Percentiles rank a stretch among this genome's conserved stretches.
Evolutionary conservation across 2,113 vertebrate species (phyloP).

Genomic region (Tinamus guttatus): DNA sequence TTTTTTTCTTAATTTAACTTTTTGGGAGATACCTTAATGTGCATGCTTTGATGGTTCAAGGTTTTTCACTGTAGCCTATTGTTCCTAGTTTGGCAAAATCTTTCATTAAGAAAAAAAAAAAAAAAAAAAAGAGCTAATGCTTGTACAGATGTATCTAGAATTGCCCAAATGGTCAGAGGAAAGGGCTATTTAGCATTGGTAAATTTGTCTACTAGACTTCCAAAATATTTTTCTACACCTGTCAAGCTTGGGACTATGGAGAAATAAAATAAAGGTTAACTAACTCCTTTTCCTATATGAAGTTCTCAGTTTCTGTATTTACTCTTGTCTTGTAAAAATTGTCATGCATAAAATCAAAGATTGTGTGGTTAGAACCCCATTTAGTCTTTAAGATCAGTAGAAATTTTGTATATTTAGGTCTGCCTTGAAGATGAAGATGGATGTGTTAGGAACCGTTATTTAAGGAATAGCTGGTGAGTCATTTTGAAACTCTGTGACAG

Average conservation of each 20-base stretch:
- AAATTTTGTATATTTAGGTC: neutral
- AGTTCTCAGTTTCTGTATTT: constrained; percentile 41
- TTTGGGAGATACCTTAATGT: constrained; percentile 13
- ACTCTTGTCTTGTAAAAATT: neutral
- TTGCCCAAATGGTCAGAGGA: constrained; percentile 42
- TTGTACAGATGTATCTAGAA: constrained; percentile 59
- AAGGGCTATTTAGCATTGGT: constrained; percentile 58
- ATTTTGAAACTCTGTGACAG: neutral
- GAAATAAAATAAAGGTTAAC: constrained; percentile 74
- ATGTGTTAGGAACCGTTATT: no score
- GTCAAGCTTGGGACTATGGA: constrained; percentile 63
- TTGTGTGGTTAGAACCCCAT: neutral
- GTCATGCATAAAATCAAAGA: neutral
- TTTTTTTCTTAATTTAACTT: neutral
- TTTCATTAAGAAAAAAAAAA: neutral
- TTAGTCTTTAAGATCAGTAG: neutral
- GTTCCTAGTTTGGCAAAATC: constrained; percentile 47
- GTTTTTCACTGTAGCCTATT: constrained; percentile 40
- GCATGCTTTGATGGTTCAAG: constrained; percentile 47
- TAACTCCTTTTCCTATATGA: constrained; percentile 66
- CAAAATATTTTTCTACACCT: constrained; percentile 73
- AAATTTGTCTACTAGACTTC: constrained; percentile 65
- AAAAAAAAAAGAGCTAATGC: neutral
- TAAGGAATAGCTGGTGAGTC: neutral
- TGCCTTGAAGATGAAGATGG: neutral